Evolutionary conservation across 2,888 invertebrate genomes (phyloP).

Genomic region (Andricus curvator): DNA sequence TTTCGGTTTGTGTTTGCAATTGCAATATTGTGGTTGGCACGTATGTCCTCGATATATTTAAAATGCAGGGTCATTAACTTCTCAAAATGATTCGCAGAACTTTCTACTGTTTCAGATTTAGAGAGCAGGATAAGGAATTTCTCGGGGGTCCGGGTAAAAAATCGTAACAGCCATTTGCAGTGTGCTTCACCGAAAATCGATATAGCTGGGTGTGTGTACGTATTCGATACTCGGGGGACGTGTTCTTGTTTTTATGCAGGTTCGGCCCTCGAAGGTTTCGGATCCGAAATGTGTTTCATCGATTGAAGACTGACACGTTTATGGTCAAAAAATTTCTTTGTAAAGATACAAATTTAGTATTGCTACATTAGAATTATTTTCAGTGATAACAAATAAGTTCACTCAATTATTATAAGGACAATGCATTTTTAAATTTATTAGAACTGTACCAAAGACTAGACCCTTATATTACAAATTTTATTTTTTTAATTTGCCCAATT

Average conservation of each 20-base stretch:
- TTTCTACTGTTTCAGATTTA: conserved; percentile 1
- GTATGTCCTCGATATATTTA: background rate
- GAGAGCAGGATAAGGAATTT: conserved; percentile 7
- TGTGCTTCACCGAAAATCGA: conserved; percentile 40
- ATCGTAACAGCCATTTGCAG: conserved; percentile 15
- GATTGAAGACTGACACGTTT: background rate
- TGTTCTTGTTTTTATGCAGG: conserved; percentile 33
- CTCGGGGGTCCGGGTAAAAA: background rate
- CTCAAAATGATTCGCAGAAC: background rate
- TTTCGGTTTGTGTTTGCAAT: background rate
- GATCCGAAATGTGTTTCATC: background rate
- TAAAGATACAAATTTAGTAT: background rate
- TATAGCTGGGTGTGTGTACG: conserved; percentile 24
- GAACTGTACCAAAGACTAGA: too few relatives aligned
- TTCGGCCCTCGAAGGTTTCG: conserved; percentile 3
- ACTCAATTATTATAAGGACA: too few relatives aligned
- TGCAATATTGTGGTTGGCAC: background rate
- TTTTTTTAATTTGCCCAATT: too few relatives aligned
- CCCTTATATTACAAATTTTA: too few relatives aligned
- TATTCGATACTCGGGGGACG: conserved; percentile 15
- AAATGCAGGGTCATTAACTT: background rate
- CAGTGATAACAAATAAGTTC: too few relatives aligned
- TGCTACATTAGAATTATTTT: background rate
- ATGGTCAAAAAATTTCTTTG: background rate
- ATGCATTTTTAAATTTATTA: too few relatives aligned